Percentiles rank a stretch among this genome's conserved stretches.
Evolutionary conservation across 2,113 vertebrate species (phyloP).

Genomic region (Scalopus aquaticus): DNA sequence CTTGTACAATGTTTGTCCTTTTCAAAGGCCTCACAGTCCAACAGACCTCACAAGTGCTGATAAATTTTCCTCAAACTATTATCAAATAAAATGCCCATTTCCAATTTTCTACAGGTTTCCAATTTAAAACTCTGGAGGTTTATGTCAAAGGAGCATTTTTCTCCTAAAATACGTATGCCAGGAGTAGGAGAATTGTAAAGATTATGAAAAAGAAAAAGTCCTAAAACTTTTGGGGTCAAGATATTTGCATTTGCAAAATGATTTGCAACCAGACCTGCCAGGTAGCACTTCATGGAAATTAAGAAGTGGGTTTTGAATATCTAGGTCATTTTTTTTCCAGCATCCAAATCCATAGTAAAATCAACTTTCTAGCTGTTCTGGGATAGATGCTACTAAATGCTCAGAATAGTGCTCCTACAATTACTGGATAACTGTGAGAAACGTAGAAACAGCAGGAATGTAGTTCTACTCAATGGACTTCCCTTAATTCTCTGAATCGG

Average conservation of each 20-base stretch:
- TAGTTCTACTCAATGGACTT: neutral
- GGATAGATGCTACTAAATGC: neutral
- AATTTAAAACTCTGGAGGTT: neutral
- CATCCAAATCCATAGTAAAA: conserved; percentile 75
- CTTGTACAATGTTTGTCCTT: neutral
- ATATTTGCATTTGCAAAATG: conserved; percentile 73
- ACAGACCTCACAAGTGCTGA: neutral
- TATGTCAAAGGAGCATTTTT: neutral
- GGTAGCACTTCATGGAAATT: conserved; percentile 70
- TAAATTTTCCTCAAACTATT: neutral
- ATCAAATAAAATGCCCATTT: neutral
- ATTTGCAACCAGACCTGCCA: conserved; percentile 69
- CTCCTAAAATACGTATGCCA: conserved; percentile 15
- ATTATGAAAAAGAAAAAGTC: neutral
- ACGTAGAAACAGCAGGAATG: neutral
- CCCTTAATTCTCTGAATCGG: conserved; percentile 15
- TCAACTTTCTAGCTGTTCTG: conserved; percentile 52
- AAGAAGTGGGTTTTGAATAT: conserved; percentile 72
- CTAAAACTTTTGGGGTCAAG: neutral
- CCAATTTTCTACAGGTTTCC: neutral
- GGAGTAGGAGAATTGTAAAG: neutral
- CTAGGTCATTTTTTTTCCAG: neutral
- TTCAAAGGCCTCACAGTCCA: neutral
- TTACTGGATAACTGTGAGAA: neutral
- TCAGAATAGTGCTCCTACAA: neutral